These are phyloP conservation scores for Ariolimax columbianus DNA, from an alignment of 2,888 invertebrate species.

Conservation along the genomic window DNA sequence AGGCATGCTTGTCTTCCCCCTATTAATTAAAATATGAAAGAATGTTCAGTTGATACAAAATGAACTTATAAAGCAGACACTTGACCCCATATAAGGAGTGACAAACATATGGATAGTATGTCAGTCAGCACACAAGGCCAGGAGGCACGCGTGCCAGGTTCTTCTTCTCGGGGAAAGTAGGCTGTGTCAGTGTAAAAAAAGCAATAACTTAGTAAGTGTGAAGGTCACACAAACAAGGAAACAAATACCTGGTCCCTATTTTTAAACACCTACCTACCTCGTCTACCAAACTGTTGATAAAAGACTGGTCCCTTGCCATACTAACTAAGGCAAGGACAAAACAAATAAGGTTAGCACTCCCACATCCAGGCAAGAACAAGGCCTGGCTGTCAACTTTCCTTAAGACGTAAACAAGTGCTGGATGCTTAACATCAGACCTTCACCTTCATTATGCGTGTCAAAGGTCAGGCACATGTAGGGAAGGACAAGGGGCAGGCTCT, in stretches of 20 bases:
- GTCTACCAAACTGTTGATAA: conserved; percentile 30
- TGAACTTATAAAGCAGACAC: too few relatives aligned
- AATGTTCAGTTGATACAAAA: too few relatives aligned
- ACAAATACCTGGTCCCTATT: neutral
- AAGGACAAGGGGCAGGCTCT: neutral
- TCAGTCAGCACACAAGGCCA: too few relatives aligned
- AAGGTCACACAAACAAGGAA: conserved; percentile 18
- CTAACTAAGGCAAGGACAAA: neutral
- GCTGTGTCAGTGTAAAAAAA: neutral
- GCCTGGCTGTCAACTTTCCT: neutral
- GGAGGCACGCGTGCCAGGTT: too few relatives aligned
- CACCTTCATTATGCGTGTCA: conserved; percentile 48
- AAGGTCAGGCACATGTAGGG: conserved; percentile 55
- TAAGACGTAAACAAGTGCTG: conserved; percentile 47
- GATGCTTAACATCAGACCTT: conserved; percentile 47
- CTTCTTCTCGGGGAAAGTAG: too few relatives aligned
- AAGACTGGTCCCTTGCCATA: neutral
- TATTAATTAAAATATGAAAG: too few relatives aligned
- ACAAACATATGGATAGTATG: too few relatives aligned
- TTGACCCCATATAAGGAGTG: too few relatives aligned
- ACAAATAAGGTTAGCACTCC: neutral
- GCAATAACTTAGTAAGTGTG: neutral
- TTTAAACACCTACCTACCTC: conserved; percentile 34
- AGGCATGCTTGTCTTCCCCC: too few relatives aligned
- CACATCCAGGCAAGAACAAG: neutral